Percentiles rank a stretch among this genome's conserved stretches.
Conservation (phyloP, 2,888 invertebrate species). For the Acronicta leporina region DNA sequence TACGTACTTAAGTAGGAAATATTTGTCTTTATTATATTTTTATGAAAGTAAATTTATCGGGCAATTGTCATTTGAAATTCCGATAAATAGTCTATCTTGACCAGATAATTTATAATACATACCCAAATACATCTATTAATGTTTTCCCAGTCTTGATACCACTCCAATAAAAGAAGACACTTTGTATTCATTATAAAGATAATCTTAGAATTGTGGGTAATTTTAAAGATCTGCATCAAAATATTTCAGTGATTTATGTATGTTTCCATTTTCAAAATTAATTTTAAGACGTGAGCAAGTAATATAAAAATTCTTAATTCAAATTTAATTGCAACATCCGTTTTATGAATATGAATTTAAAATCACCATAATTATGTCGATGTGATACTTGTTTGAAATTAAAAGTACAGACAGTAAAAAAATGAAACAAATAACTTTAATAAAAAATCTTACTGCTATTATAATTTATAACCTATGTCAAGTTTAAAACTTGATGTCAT, state of each 20-base stretch:
- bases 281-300: background rate
- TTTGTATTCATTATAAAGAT: slow-evolving; percentile 63
- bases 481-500: no score
- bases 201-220: background rate
- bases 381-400: no score
- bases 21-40: no score
- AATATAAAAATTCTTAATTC: slow-evolving; percentile 25
- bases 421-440: no score
- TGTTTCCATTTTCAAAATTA: slow-evolving; percentile 39
- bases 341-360: no score
- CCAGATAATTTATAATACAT: slow-evolving; percentile 52
- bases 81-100: background rate
- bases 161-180: slow-evolving; percentile 74
- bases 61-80: background rate
- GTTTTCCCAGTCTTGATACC: slow-evolving; percentile 81
- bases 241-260: background rate
- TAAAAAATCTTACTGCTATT: no score
- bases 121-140: slow-evolving; percentile 83
- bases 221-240: background rate
- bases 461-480: no score
- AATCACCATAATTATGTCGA: no score
- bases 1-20: no score
- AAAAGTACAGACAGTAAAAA: no score
- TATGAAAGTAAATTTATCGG: background rate
- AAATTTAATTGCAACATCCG: slow-evolving; percentile 7